These are phyloP conservation scores for Trissolcus basalis DNA, from an alignment of 1,140 invertebrate genomes.

Conservation along the genomic window DNA sequence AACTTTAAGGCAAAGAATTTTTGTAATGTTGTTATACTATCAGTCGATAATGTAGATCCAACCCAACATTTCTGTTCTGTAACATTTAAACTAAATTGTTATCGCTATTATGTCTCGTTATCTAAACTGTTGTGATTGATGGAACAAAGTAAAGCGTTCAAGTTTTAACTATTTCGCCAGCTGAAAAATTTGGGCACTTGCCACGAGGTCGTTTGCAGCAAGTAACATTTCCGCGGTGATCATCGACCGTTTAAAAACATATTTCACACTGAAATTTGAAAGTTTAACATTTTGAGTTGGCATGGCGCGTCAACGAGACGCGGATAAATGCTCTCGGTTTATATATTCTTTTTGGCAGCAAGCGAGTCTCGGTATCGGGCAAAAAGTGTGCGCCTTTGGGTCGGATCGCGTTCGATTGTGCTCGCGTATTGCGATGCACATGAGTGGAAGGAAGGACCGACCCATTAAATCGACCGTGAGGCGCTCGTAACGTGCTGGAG, in stretches of 20 bases:
- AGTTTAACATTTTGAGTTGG: no score
- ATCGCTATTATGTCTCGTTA: no score
- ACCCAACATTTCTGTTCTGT: no score
- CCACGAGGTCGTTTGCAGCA: not conserved
- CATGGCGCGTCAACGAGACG: no score
- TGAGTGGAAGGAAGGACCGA: conserved; percentile 44
- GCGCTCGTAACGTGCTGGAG: conserved; percentile 32
- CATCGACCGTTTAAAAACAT: not conserved
- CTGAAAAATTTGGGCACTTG: not conserved
- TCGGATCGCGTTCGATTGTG: conserved; percentile 34
- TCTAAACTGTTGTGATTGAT: not conserved
- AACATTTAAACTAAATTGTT: no score
- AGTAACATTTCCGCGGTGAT: conserved; percentile 1
- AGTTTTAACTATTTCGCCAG: not conserved
- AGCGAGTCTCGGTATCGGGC: not conserved
- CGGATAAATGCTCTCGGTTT: no score
- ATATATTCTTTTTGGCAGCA: no score
- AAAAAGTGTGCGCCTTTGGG: conserved; percentile 59
- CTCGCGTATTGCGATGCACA: conserved; percentile 33
- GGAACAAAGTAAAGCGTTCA: not conserved
- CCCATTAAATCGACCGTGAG: conserved; percentile 49
- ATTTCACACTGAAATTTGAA: no score
- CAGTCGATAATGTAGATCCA: no score
- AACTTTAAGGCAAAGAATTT: no score
- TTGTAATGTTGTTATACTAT: no score